A percentile compares a stretch with the other conserved stretches of the same genome.
Evolutionary conservation across 2,888 invertebrate genomes (phyloP).

Genomic region (Drosophila lacicola): DNA sequence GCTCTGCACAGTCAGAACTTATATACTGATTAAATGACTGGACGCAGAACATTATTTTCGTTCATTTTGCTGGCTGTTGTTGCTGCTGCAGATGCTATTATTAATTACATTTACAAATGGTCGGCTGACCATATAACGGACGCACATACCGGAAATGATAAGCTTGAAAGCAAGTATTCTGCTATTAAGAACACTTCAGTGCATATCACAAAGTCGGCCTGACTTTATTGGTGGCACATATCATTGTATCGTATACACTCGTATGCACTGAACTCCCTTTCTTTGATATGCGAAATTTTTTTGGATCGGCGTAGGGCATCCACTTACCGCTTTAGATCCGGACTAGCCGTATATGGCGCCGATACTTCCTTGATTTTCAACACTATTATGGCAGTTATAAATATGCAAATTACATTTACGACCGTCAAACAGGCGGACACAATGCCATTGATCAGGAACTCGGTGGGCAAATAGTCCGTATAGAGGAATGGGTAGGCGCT

Average conservation of each 20-base stretch:
- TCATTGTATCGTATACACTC: too few species aligned
- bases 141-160: slow-evolving; percentile 60
- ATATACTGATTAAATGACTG: neutral
- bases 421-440: slow-evolving; percentile 92
- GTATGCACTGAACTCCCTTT: neutral
- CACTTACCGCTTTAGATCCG: slow-evolving; percentile 88
- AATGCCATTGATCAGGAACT: slow-evolving; percentile 91
- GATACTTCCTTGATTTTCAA: slow-evolving; percentile 94
- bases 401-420: slow-evolving; percentile 93
- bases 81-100: slow-evolving; percentile 30
- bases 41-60: neutral
- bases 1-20: neutral
- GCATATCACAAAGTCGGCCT: slow-evolving; percentile 13
- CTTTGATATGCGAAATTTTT: neutral
- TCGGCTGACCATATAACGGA: slow-evolving; percentile 25
- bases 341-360: slow-evolving; percentile 91
- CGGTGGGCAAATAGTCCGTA: slow-evolving; percentile 90
- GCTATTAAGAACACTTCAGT: slow-evolving; percentile 48
- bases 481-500: slow-evolving; percentile 89
- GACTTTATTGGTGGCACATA: slow-evolving; percentile 14
- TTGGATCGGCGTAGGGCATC: neutral
- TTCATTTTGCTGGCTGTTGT: neutral
- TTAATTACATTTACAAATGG: slow-evolving; percentile 62
- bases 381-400: slow-evolving; percentile 91
- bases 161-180: slow-evolving; percentile 44